phyloP scores from a whole-genome alignment of 1,140 invertebrate species.

The Atta texana region DNA sequence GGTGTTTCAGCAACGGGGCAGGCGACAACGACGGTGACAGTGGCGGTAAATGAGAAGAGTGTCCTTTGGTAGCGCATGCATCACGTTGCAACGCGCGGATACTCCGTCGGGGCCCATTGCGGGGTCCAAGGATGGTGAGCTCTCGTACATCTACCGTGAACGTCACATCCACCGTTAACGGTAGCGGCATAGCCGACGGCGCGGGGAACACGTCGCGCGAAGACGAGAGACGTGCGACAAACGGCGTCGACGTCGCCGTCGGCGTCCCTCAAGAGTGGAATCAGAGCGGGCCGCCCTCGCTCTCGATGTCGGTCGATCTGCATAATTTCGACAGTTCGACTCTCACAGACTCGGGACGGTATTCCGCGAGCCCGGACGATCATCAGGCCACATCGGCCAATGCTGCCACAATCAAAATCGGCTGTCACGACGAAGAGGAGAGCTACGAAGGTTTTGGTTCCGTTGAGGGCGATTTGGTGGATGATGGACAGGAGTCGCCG shows the following conservation, averaged over 20 bases:
- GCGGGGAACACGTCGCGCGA: slow-evolving; percentile 61
- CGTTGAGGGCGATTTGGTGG: slow-evolving; percentile 77
- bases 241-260: neutral
- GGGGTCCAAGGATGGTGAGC: slow-evolving; percentile 83
- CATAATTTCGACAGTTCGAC: slow-evolving; percentile 73
- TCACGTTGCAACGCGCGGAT: slow-evolving; percentile 6
- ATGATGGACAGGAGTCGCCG: slow-evolving; percentile 78
- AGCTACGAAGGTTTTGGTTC: slow-evolving; percentile 84
- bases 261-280: slow-evolving; percentile 74
- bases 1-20: slow-evolving; percentile 40
- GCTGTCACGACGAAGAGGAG: slow-evolving; percentile 79
- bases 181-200: slow-evolving; percentile 48
- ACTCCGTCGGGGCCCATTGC: neutral
- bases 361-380: slow-evolving; percentile 69
- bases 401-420: slow-evolving; percentile 53
- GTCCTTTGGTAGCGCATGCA: neutral
- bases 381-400: neutral
- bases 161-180: slow-evolving; percentile 66
- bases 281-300: slow-evolving; percentile 77
- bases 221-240: slow-evolving; percentile 53
- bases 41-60: slow-evolving; percentile 32
- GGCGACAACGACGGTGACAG: neutral
- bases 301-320: slow-evolving; percentile 76
- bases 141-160: slow-evolving; percentile 76
- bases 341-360: slow-evolving; percentile 71